Evolutionary conservation across 2,888 invertebrate genomes (phyloP).

Genomic region (Reticulitermes lucifugus): DNA sequence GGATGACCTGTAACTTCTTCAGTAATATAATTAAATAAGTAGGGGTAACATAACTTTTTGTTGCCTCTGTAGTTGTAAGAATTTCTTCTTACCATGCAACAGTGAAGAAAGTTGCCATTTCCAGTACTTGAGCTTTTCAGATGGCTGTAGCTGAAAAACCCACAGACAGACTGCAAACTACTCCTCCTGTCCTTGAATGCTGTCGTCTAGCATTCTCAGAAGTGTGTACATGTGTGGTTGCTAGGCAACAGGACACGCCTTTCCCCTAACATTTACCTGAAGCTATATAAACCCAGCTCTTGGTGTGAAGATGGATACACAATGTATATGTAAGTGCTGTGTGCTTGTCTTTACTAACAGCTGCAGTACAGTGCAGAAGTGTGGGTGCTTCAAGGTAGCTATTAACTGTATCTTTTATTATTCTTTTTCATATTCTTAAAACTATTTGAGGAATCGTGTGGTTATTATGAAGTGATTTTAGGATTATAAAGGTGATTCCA

Average conservation of each 20-base stretch:
- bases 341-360: background rate
- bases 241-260: conserved; percentile 30
- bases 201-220: conserved; percentile 19
- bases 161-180: background rate
- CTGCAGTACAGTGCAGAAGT: background rate
- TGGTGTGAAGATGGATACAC: background rate
- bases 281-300: conserved; percentile 11
- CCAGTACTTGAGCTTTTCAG: background rate
- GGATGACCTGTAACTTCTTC: no score
- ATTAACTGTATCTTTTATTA: no score
- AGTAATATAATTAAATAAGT: no score
- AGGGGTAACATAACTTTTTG: no score
- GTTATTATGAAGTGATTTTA: no score
- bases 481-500: no score
- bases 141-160: background rate
- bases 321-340: background rate
- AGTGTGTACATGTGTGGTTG: conserved; percentile 8
- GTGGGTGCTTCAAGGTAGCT: background rate
- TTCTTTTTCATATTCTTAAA: no score
- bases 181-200: conserved; percentile 18
- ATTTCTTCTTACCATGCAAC: no score
- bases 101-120: no score
- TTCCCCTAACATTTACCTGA: background rate
- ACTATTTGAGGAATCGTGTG: no score
- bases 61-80: no score